Conservation (phyloP, 64 coral and sea anemone species). For the Acropora yongei region DNA sequence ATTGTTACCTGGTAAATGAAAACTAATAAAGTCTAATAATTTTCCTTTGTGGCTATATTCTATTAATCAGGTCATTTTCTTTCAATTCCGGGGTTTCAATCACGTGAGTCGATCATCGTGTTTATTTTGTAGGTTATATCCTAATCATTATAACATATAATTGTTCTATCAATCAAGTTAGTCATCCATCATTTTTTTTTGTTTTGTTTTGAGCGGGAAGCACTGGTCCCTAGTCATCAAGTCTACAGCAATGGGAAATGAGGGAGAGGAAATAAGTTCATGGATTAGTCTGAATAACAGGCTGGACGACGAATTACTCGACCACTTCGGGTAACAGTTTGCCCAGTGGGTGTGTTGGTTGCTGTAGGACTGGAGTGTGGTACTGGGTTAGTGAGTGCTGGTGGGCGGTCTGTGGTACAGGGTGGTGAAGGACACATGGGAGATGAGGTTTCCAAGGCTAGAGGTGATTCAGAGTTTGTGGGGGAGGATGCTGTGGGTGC, state of each 20-base stretch:
- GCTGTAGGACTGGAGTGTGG: neutral
- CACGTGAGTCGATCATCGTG: too few species aligned
- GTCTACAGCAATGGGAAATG: constrained; percentile 17
- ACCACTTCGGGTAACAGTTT: constrained; percentile 52
- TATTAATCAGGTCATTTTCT: too few species aligned
- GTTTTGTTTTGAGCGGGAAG: too few species aligned
- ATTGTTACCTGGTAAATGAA: too few species aligned
- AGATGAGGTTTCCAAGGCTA: neutral
- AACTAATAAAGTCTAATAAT: too few species aligned
- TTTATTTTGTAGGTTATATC: too few species aligned
- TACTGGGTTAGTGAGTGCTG: neutral
- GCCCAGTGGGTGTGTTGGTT: constrained; percentile 6
- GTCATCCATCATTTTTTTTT: too few species aligned
- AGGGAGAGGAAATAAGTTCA: neutral
- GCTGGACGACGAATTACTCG: constrained; percentile 63
- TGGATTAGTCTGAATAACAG: constrained; percentile 54
- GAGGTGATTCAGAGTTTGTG: neutral
- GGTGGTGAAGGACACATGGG: neutral
- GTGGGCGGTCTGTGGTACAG: neutral
- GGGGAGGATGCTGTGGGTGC: too few species aligned
- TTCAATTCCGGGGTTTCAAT: neutral
- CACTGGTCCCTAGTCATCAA: too few species aligned
- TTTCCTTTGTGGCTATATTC: too few species aligned
- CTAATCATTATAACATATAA: too few species aligned
- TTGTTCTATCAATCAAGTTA: too few species aligned